Conservation (phyloP, 2,113 vertebrate species). For the Urocolius indicus region DNA sequence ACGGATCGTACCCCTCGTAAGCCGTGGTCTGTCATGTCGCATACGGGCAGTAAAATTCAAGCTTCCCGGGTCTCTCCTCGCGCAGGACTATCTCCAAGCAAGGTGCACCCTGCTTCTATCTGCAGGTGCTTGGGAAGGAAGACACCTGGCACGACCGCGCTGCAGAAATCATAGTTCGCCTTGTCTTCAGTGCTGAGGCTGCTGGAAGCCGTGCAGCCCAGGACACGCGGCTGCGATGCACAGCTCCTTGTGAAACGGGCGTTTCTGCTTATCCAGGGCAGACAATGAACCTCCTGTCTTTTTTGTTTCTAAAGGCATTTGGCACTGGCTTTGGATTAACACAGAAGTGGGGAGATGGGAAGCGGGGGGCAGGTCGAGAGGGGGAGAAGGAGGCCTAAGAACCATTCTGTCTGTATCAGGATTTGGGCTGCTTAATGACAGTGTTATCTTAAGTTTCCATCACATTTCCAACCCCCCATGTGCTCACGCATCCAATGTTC, state of each 20-base stretch:
- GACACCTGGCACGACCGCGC: neutral
- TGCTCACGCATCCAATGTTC: neutral
- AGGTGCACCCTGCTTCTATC: neutral
- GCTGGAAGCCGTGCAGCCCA: neutral
- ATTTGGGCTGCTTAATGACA: neutral
- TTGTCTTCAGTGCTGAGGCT: neutral
- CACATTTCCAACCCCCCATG: accelerated
- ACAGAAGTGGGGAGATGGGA: neutral
- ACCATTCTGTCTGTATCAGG: neutral
- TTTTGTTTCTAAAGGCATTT: neutral
- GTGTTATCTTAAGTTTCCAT: neutral
- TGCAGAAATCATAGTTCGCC: neutral
- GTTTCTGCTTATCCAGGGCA: neutral
- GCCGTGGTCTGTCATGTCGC: neutral
- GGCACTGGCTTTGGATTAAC: neutral
- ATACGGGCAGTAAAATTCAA: neutral
- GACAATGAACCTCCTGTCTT: neutral
- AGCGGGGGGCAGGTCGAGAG: neutral
- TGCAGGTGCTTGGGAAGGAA: neutral
- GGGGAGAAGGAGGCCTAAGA: neutral
- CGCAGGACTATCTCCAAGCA: accelerated
- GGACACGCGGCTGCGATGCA: neutral
- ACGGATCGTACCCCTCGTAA: neutral
- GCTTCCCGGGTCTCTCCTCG: neutral
- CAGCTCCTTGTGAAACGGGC: neutral